Conservation (phyloP, 2,888 invertebrate genomes). For the Corbicula japonica region DNA sequence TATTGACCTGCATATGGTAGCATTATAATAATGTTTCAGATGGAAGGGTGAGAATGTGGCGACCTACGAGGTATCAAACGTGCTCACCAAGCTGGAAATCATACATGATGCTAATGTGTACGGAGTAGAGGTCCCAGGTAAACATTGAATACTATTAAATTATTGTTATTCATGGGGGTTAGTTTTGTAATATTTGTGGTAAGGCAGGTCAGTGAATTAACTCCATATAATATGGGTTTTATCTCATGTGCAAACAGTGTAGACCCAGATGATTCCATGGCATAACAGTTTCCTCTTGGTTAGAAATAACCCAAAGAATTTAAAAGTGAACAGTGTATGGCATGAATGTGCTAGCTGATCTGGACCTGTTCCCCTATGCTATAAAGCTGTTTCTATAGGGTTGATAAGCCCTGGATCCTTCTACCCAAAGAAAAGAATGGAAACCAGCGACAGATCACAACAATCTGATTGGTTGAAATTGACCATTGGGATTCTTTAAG, state of each 20-base stretch:
- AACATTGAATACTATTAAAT: slow-evolving; percentile 11
- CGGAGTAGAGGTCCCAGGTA: slow-evolving; percentile 82
- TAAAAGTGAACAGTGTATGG: too few species aligned
- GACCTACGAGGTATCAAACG: slow-evolving; percentile 83
- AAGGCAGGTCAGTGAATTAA: background rate
- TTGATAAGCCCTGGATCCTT: too few species aligned
- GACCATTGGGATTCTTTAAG: too few species aligned
- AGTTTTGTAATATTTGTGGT: background rate
- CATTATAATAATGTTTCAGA: too few species aligned
- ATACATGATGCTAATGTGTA: slow-evolving; percentile 84
- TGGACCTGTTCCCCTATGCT: too few species aligned
- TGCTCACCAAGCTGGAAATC: slow-evolving; percentile 74
- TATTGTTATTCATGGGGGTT: background rate
- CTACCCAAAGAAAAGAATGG: too few species aligned
- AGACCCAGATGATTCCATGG: background rate
- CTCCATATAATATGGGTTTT: background rate
- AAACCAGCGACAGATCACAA: too few species aligned
- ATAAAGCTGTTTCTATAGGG: too few species aligned
- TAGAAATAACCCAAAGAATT: background rate
- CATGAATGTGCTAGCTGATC: too few species aligned
- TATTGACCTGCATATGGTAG: too few species aligned
- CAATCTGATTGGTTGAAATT: too few species aligned
- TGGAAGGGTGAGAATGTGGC: slow-evolving; percentile 86
- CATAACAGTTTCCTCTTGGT: background rate
- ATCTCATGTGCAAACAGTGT: background rate